A percentile compares a stretch with the other conserved stretches of the same genome.
These are phyloP conservation scores for Oxystoma pomonae DNA, from an alignment of 2,888 invertebrate genomes.

Conservation along the genomic window DNA sequence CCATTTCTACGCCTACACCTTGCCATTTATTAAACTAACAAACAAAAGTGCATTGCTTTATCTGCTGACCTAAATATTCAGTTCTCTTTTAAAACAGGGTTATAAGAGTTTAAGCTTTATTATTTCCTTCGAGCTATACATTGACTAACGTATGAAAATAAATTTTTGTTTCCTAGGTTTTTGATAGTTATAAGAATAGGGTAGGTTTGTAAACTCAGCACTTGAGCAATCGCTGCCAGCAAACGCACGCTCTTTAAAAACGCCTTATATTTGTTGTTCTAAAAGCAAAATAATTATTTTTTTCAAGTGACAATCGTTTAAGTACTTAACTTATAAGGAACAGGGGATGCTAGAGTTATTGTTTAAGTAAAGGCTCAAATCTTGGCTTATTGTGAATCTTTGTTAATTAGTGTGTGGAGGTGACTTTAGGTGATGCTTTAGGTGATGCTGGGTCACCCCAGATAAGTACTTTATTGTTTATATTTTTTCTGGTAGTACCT, in stretches of 20 bases:
- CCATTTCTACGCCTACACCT: too few relatives aligned
- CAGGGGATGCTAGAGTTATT: neutral
- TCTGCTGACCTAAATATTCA: too few relatives aligned
- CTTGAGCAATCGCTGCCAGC: too few relatives aligned
- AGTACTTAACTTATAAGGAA: neutral
- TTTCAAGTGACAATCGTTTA: neutral
- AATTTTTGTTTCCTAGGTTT: too few relatives aligned
- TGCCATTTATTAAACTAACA: too few relatives aligned
- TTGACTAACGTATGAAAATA: too few relatives aligned
- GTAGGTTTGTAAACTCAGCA: too few relatives aligned
- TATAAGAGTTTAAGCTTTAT: too few relatives aligned
- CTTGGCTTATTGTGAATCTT: neutral
- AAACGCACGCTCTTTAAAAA: neutral
- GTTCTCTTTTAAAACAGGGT: too few relatives aligned
- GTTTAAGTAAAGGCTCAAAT: neutral
- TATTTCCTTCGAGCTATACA: too few relatives aligned
- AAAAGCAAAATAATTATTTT: neutral
- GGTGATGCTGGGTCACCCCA: neutral
- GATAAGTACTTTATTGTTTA: neutral
- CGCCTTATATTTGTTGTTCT: neutral
- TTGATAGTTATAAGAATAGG: too few relatives aligned
- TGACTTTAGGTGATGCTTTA: neutral
- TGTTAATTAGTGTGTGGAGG: neutral
- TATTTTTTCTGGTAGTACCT: neutral
- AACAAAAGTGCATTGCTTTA: too few relatives aligned